These are phyloP conservation scores for Caenorhabditis sp. DNA, from an alignment of 2,888 invertebrate genomes.

Conservation along the genomic window DNA sequence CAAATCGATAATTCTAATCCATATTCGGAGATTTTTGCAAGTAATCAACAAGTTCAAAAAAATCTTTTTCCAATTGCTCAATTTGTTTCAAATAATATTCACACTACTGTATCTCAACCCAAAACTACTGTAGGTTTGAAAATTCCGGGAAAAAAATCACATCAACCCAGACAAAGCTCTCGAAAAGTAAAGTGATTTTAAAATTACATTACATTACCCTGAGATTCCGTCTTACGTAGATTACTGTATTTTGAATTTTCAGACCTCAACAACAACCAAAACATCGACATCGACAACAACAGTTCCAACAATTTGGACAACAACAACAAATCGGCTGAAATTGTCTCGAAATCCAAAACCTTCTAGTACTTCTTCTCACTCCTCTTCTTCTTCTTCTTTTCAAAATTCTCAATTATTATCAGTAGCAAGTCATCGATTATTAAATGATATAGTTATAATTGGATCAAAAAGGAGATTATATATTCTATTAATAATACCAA, in stretches of 20 bases:
- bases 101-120: too few species aligned
- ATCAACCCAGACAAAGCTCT: too few species aligned
- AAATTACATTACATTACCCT: too few species aligned
- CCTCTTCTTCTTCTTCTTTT: too few species aligned
- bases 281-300: slow-evolving; percentile 12
- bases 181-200: too few species aligned
- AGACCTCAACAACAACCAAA: neutral
- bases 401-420: too few species aligned
- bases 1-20: slow-evolving; percentile 28
- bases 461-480: slow-evolving; percentile 60
- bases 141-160: too few species aligned
- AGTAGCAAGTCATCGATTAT: slow-evolving; percentile 60
- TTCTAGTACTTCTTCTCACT: too few species aligned
- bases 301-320: slow-evolving; percentile 33
- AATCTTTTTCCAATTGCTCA: neutral
- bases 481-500: slow-evolving; percentile 57
- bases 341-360: slow-evolving; percentile 31
- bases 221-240: too few species aligned
- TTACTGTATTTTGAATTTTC: too few species aligned
- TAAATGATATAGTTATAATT: slow-evolving; percentile 64
- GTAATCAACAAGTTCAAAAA: neutral
- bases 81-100: too few species aligned
- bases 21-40: slow-evolving; percentile 20
- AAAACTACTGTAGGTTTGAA: slow-evolving; percentile 6
- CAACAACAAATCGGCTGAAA: slow-evolving; percentile 22